phyloP scores from a whole-genome alignment of 1,140 invertebrate genomes.

The Limonius californicus region DNA sequence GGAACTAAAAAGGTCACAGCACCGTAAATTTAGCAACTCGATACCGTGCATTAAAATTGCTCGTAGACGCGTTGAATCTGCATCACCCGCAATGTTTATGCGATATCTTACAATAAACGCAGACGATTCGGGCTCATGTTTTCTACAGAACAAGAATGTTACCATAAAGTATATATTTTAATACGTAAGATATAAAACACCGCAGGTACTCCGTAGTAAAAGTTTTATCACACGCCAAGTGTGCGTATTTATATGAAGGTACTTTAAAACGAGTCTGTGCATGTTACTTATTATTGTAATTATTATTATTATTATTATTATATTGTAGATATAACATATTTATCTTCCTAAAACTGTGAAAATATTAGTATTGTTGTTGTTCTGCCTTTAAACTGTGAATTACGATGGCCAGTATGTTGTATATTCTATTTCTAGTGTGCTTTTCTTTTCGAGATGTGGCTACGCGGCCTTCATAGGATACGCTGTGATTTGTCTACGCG shows the following conservation, averaged over 20 bases:
- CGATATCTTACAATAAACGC: constrained; percentile 8
- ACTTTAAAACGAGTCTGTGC: background rate
- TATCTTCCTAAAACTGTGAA: constrained; percentile 18
- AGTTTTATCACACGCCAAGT: constrained; percentile 10
- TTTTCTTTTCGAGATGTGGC: background rate
- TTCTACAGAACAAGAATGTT: constrained; percentile 24
- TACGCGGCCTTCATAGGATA: too few relatives aligned
- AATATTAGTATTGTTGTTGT: constrained; percentile 12
- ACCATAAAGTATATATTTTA: constrained; percentile 34
- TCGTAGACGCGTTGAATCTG: background rate
- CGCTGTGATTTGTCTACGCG: background rate
- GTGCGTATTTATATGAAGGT: constrained; percentile 4
- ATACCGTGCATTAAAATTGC: background rate
- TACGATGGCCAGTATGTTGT: constrained; percentile 32
- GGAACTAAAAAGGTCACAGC: constrained; percentile 11
- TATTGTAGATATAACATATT: background rate
- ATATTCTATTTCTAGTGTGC: constrained; percentile 19
- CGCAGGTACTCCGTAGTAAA: constrained; percentile 31
- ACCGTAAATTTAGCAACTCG: constrained; percentile 16
- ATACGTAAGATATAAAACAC: constrained; percentile 28
- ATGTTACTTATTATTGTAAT: too few relatives aligned
- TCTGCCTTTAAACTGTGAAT: constrained; percentile 4
- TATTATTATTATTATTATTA: too few relatives aligned
- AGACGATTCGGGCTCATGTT: background rate
- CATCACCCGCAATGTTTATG: background rate